A percentile compares a stretch with the other conserved stretches of the same genome.
Evolutionary conservation across 2,888 invertebrate species (phyloP).

Genomic region (Agriopis leucophaearia): DNA sequence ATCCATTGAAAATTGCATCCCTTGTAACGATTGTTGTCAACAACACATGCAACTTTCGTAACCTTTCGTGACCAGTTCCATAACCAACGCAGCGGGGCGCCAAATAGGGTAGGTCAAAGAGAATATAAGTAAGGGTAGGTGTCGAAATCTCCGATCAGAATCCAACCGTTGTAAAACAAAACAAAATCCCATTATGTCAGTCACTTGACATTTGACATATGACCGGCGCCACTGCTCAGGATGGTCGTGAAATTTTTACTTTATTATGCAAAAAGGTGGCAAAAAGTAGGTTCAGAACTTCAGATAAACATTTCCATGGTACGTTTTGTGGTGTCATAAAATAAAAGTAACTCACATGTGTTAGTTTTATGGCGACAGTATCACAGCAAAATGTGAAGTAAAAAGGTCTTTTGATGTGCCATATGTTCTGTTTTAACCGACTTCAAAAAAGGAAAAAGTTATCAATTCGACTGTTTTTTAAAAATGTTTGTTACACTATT

Average conservation of each 20-base stretch:
- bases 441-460: no score
- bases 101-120: no score
- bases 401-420: background rate
- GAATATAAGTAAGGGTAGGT: no score
- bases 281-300: slow-evolving; percentile 31
- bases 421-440: background rate
- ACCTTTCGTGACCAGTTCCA: no score
- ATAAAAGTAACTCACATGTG: slow-evolving; percentile 27
- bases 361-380: background rate
- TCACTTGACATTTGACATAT: slow-evolving; percentile 50
- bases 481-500: no score
- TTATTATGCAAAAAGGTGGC: slow-evolving; percentile 49
- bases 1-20: no score
- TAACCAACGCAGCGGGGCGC: no score
- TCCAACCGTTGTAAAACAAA: background rate
- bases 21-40: no score
- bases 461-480: no score
- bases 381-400: background rate
- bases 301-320: slow-evolving; percentile 39
- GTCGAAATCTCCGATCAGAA: no score
- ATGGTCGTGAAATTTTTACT: slow-evolving; percentile 46
- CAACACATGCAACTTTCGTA: no score
- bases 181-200: slow-evolving; percentile 45
- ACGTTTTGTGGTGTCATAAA: slow-evolving; percentile 24
- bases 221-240: slow-evolving; percentile 48